Conservation (phyloP, 2,113 vertebrate species). For the Camarhynchus parvulus region DNA sequence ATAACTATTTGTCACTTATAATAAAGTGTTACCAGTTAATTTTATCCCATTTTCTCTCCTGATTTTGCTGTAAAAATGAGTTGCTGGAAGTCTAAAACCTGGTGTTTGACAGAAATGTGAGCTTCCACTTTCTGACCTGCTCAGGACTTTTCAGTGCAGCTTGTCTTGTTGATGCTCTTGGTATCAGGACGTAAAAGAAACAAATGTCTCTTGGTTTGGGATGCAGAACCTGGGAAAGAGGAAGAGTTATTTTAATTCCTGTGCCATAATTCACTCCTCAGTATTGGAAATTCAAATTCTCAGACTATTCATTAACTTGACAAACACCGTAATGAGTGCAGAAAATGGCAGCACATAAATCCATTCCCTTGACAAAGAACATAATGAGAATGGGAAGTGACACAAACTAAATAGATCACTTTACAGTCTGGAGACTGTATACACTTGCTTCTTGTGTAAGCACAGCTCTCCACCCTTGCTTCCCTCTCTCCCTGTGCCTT, state of each 20-base stretch:
- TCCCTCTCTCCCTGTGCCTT: neutral
- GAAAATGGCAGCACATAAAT: slow-evolving; percentile 76
- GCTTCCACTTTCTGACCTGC: slow-evolving; percentile 2
- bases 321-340: slow-evolving; percentile 71
- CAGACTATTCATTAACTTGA: slow-evolving; percentile 76
- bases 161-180: neutral
- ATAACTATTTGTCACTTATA: slow-evolving; percentile 72
- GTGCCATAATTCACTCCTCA: slow-evolving; percentile 56
- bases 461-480: neutral
- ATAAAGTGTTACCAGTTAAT: slow-evolving; percentile 72
- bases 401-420: slow-evolving; percentile 67
- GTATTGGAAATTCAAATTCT: slow-evolving; percentile 69
- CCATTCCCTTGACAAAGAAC: slow-evolving; percentile 72
- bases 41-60: slow-evolving; percentile 59
- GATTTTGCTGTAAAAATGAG: slow-evolving; percentile 49
- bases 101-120: slow-evolving; percentile 7
- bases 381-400: slow-evolving; percentile 74
- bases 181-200: neutral
- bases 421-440: slow-evolving; percentile 40
- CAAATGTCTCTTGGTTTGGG: neutral
- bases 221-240: neutral
- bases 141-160: neutral
- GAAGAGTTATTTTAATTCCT: slow-evolving; percentile 51
- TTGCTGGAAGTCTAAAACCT: slow-evolving; percentile 37
- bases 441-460: neutral